Evolutionary conservation across 30 jellyfish, hydroid and myxozoan species (phyloP).

Genomic region (Turritopsis dohrnii): DNA sequence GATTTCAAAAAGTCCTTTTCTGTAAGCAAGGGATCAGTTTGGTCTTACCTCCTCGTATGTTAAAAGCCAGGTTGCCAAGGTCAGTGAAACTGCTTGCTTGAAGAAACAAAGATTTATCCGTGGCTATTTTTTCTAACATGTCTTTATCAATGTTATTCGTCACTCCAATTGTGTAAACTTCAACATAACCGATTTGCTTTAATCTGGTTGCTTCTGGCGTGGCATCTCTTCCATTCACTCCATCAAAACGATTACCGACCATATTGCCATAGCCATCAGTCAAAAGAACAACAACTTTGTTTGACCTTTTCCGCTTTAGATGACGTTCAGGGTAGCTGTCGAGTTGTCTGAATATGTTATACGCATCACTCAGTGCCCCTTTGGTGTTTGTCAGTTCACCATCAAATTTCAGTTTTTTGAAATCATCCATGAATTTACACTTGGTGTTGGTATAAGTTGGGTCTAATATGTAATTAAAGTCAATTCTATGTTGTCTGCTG

Average conservation of each 20-base stretch:
- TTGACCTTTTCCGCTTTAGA: slow-evolving; percentile 45
- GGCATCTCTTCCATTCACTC: slow-evolving; percentile 31
- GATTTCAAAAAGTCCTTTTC: no score
- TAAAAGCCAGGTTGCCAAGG: slow-evolving; percentile 61
- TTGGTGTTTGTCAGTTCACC: slow-evolving; percentile 61
- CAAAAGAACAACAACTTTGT: slow-evolving; percentile 74
- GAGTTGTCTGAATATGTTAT: slow-evolving; percentile 46
- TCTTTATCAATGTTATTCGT: slow-evolving; percentile 29
- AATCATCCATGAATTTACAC: slow-evolving; percentile 75
- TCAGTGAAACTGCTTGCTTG: slow-evolving; percentile 48
- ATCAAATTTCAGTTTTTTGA: slow-evolving; percentile 39
- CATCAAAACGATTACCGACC: slow-evolving; percentile 22
- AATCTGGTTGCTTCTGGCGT: slow-evolving; percentile 38
- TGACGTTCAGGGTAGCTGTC: slow-evolving; percentile 44
- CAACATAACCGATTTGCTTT: slow-evolving; percentile 36
- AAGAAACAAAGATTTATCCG: slow-evolving; percentile 62
- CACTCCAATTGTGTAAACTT: slow-evolving; percentile 71
- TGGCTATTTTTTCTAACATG: slow-evolving; percentile 60
- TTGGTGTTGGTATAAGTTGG: slow-evolving; percentile 60
- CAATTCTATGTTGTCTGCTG: slow-evolving; percentile 32
- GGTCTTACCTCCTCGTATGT: slow-evolving; percentile 88
- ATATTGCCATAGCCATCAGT: slow-evolving; percentile 83
- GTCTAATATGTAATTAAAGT: slow-evolving; percentile 55
- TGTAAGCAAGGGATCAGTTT: background rate
- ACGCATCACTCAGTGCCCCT: slow-evolving; percentile 79